A percentile compares a stretch with the other conserved stretches of the same genome.
Conservation (phyloP, 2,113 vertebrate species). For the Cyanistes caeruleus region DNA sequence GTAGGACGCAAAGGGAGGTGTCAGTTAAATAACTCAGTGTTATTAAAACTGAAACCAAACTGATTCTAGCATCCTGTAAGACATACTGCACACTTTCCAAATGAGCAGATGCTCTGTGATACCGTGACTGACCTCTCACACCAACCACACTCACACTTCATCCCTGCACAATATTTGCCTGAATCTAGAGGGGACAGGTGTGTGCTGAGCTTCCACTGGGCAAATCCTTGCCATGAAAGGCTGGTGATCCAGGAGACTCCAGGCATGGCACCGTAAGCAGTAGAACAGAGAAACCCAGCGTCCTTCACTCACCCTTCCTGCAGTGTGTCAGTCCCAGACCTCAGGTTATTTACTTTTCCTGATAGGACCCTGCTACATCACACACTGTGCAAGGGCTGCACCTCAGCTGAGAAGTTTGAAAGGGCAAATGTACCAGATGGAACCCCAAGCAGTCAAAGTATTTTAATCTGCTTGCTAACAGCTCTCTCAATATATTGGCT, state of each 20-base stretch:
- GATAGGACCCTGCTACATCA: background rate
- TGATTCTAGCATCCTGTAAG: background rate
- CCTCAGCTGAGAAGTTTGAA: background rate
- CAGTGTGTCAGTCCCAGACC: background rate
- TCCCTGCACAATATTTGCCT: accelerated
- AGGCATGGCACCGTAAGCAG: background rate
- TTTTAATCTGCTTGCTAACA: background rate
- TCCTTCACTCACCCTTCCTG: background rate
- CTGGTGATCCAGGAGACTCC: background rate
- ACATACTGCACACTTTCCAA: background rate
- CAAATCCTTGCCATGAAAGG: background rate
- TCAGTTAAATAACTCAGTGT: background rate
- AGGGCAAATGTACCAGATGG: background rate
- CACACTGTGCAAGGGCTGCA: background rate
- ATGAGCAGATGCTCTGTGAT: background rate
- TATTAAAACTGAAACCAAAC: background rate
- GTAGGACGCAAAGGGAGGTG: background rate
- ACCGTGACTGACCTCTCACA: background rate
- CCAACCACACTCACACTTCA: background rate
- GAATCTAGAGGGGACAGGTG: accelerated
- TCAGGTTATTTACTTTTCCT: background rate
- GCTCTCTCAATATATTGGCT: background rate
- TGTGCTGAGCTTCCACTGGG: background rate
- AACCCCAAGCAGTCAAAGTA: background rate
- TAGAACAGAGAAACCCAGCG: accelerated